A percentile compares a stretch with the other conserved stretches of the same genome.
Evolutionary conservation across 2,113 vertebrate species (phyloP).

Genomic region (Megaceryle maxima): DNA sequence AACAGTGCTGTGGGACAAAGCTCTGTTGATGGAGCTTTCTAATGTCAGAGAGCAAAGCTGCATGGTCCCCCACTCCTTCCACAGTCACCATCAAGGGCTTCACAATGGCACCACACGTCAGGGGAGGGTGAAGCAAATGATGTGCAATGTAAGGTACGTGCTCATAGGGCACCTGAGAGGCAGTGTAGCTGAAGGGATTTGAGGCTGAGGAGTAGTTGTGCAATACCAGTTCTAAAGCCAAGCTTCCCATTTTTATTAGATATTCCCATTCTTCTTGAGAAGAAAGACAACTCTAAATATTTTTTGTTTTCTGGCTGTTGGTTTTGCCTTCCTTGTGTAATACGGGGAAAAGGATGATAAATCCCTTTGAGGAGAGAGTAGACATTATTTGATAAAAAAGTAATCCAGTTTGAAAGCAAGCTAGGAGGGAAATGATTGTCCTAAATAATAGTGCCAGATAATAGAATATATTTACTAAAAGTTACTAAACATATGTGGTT

Average conservation of each 20-base stretch:
- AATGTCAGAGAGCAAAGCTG: background rate
- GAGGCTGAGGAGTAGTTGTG: background rate
- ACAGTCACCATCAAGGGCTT: background rate
- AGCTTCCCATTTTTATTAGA: background rate
- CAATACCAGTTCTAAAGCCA: background rate
- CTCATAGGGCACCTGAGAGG: background rate
- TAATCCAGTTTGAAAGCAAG: background rate
- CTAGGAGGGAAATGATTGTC: background rate
- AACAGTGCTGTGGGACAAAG: accelerated
- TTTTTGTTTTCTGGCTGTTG: background rate
- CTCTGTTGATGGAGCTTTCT: background rate
- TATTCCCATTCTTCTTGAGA: background rate
- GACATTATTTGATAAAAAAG: background rate
- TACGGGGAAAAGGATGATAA: background rate
- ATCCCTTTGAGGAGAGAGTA: background rate
- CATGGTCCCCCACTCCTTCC: background rate
- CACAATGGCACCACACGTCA: background rate
- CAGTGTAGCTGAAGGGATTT: background rate
- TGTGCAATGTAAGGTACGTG: accelerated
- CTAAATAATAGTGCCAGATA: background rate
- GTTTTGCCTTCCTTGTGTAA: background rate
- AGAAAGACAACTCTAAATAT: background rate
- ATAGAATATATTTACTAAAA: background rate
- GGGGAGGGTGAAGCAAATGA: background rate
- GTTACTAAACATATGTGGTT: background rate